Percentiles rank a stretch among this genome's conserved stretches.
Conservation (phyloP, 2,113 vertebrate species). For the Strix aluco region DNA sequence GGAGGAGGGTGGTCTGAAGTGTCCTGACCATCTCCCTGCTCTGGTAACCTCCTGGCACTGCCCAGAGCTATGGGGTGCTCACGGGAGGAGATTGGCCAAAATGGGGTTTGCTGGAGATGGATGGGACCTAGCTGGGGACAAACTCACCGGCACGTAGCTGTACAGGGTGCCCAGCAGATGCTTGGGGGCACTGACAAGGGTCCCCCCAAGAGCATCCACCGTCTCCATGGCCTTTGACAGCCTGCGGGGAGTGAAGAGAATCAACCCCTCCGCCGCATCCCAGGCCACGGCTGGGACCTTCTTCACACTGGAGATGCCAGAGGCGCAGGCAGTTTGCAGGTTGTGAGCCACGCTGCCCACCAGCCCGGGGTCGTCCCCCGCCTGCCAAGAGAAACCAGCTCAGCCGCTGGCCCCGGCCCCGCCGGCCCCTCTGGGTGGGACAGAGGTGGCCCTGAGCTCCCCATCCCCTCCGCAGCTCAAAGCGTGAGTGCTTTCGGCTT, state of each 20-base stretch:
- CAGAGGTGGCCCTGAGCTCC: neutral
- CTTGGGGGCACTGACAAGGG: conserved; percentile 63
- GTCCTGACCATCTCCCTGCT: neutral
- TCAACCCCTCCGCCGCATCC: conserved; percentile 58
- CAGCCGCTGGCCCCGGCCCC: neutral
- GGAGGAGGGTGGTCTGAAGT: neutral
- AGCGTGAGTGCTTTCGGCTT: neutral
- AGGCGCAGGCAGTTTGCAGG: conserved; percentile 57
- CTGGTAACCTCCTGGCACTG: neutral
- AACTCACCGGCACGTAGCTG: conserved; percentile 75
- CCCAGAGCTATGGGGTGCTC: neutral
- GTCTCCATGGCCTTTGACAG: conserved; percentile 62
- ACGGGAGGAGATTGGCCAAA: neutral
- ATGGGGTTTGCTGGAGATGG: neutral
- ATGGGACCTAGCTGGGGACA: neutral
- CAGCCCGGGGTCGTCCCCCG: neutral
- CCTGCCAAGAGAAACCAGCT: conserved; percentile 39
- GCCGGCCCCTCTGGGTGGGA: neutral
- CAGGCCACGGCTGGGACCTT: conserved; percentile 56
- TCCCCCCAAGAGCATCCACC: conserved; percentile 55
- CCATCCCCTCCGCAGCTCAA: neutral
- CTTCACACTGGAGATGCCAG: conserved; percentile 60
- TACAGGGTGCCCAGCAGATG: conserved; percentile 68
- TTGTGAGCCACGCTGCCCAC: conserved; percentile 64
- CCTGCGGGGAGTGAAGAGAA: conserved; percentile 48